Evolutionary conservation across 2,797 vertebrate genomes (phyloP).

Genomic region (Kryptopterus vitreolus): DNA sequence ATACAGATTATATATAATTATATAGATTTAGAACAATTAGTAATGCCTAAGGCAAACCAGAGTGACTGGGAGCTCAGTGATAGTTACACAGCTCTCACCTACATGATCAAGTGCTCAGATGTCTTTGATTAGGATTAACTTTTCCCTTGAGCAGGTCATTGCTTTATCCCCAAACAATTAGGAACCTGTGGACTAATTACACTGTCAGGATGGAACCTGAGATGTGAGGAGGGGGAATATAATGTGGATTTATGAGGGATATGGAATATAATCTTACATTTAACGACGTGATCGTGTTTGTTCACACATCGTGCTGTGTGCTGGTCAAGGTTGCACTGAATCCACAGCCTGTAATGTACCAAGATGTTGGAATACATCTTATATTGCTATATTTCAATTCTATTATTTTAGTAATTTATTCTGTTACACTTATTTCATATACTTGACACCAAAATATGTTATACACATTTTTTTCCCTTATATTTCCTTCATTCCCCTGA

Average conservation of each 20-base stretch:
- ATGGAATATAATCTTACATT: constrained; percentile 60
- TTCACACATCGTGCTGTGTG: not conserved
- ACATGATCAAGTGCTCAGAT: constrained; percentile 49
- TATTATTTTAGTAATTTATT: too few relatives aligned
- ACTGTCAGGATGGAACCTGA: constrained; percentile 44
- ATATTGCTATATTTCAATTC: too few relatives aligned
- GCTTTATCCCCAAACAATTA: constrained; percentile 60
- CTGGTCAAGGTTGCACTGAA: not conserved
- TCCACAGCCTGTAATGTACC: not conserved
- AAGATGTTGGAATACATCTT: not conserved
- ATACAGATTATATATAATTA: constrained; percentile 23
- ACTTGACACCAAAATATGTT: not conserved
- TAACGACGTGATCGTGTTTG: not conserved
- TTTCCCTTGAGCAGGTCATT: constrained; percentile 56
- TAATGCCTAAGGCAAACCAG: constrained; percentile 35
- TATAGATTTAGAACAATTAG: constrained; percentile 20
- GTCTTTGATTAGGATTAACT: constrained; percentile 60
- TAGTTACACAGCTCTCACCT: constrained; percentile 38
- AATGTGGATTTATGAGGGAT: constrained; percentile 31
- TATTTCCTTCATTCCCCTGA: not conserved
- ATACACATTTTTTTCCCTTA: not conserved
- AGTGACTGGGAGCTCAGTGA: constrained; percentile 34
- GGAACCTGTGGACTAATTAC: constrained; percentile 57
- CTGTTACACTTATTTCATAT: not conserved
- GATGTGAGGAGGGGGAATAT: constrained; percentile 19